Evolutionary conservation across 64 coral and sea anemone genomes (phyloP).

Genomic region (Hydrozoanthus tunicans): DNA sequence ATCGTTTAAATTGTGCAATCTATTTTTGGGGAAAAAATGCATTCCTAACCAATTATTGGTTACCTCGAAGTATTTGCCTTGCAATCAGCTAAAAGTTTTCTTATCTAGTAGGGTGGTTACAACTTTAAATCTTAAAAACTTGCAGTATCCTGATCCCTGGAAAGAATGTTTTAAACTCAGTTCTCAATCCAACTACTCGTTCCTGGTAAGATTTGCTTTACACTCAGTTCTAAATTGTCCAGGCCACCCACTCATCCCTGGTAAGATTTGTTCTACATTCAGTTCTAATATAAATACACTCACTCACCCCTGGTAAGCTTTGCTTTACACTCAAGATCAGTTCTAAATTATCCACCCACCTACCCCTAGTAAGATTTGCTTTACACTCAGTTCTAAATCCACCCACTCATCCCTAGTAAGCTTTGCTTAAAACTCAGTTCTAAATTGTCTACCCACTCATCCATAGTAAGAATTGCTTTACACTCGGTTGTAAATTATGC

Average conservation of each 20-base stretch:
- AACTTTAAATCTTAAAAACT: too few relatives aligned
- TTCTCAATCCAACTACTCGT: background rate
- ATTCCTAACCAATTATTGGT: too few relatives aligned
- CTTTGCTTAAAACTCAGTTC: background rate
- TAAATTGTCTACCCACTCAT: background rate
- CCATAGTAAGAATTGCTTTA: background rate
- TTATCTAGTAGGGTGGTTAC: too few relatives aligned
- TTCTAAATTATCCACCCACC: background rate
- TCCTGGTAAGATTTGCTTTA: too few relatives aligned
- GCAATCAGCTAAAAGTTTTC: too few relatives aligned
- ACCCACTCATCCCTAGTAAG: background rate
- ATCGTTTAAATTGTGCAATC: background rate
- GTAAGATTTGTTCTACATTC: background rate
- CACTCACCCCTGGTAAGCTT: background rate
- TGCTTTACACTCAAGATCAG: background rate
- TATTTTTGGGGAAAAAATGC: background rate
- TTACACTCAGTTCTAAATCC: background rate
- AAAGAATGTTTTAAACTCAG: too few relatives aligned
- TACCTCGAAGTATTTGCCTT: too few relatives aligned
- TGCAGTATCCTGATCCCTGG: too few relatives aligned
- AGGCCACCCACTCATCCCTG: background rate
- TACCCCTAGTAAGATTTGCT: background rate
- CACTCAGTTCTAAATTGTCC: background rate
- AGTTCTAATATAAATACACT: background rate
- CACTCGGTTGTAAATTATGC: background rate